Evolutionary conservation across 2,797 vertebrate genomes (phyloP).

Genomic region (Valencia hispanica): DNA sequence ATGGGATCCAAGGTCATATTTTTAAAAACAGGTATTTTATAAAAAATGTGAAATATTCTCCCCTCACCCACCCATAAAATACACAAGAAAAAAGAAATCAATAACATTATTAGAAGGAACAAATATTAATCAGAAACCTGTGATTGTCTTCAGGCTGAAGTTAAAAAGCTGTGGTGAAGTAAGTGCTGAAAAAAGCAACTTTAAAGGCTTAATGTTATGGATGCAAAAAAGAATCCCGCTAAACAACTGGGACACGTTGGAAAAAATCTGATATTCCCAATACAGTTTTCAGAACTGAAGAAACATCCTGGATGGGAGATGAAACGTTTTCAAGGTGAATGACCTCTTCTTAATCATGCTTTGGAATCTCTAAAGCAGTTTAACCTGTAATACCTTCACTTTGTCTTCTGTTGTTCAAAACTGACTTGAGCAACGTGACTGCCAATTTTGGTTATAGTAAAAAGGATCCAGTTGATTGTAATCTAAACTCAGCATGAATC

Average conservation of each 20-base stretch:
- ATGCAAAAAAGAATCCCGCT: background rate
- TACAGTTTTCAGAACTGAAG: too few relatives aligned
- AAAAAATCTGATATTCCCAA: too few relatives aligned
- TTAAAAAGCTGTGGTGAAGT: background rate
- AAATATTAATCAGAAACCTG: background rate
- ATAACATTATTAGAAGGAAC: background rate
- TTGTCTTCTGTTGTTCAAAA: background rate
- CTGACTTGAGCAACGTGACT: background rate
- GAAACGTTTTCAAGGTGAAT: too few relatives aligned
- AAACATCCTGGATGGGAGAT: too few relatives aligned
- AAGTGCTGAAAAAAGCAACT: too few relatives aligned
- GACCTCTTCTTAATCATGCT: background rate
- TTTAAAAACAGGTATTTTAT: background rate
- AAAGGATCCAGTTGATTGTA: background rate
- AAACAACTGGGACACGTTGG: too few relatives aligned
- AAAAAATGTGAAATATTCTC: background rate
- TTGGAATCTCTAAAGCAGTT: background rate
- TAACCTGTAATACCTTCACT: background rate
- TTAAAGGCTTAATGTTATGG: background rate
- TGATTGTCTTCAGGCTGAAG: background rate
- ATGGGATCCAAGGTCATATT: too few relatives aligned
- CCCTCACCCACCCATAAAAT: too few relatives aligned
- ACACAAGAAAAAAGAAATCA: background rate
- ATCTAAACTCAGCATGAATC: background rate
- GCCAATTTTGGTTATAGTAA: too few relatives aligned